phyloP scores from a whole-genome alignment of 1,140 invertebrate species.

The Eupeodes corollae region DNA sequence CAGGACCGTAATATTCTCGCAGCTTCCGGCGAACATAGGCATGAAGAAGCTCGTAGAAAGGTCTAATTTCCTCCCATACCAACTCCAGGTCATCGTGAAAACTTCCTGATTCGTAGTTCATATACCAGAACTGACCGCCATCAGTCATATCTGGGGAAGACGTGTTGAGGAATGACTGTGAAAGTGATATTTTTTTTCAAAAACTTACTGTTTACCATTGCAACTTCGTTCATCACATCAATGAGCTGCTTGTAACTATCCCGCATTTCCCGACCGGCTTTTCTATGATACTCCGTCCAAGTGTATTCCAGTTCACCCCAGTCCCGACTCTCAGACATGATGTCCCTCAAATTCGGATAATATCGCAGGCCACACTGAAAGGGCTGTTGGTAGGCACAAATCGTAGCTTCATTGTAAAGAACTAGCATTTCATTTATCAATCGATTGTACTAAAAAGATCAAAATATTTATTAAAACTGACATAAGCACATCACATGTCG shows the following conservation, averaged over 20 bases:
- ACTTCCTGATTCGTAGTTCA: conserved; percentile 62
- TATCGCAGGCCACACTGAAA: conserved; percentile 67
- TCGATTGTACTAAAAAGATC: conserved; percentile 61
- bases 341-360: conserved; percentile 61
- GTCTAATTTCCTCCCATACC: conserved; percentile 71
- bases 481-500: conserved; percentile 16
- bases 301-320: conserved; percentile 75
- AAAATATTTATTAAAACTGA: background rate
- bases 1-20: conserved; percentile 67
- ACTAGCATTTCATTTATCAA: conserved; percentile 78
- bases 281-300: conserved; percentile 79
- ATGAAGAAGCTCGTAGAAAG: conserved; percentile 79
- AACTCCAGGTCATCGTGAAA: conserved; percentile 66
- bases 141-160: conserved; percentile 63
- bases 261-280: conserved; percentile 64
- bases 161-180: background rate
- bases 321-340: conserved; percentile 61
- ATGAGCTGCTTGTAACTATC: conserved; percentile 74
- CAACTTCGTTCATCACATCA: conserved; percentile 74
- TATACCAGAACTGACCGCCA: conserved; percentile 72
- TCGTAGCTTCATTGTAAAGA: conserved; percentile 74
- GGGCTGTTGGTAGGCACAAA: conserved; percentile 72
- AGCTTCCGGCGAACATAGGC: conserved; percentile 78
- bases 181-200: background rate
- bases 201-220: conserved; percentile 71